Evolutionary conservation across 1,140 invertebrate species (phyloP).

Genomic region (Drosophila santomea): DNA sequence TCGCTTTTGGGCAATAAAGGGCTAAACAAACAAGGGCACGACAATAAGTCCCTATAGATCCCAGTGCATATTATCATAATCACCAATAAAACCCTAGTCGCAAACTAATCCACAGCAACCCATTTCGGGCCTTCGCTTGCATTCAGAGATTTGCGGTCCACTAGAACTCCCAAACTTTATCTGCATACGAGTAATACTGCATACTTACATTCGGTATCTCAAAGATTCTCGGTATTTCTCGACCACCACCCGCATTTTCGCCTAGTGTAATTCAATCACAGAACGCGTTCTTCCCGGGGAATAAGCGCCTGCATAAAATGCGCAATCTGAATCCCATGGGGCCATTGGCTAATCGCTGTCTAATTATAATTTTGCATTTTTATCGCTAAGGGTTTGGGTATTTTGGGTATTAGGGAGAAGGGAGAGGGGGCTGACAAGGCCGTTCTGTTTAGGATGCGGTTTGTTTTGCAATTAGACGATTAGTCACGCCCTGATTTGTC

Average conservation of each 20-base stretch:
- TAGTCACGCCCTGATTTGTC: slow-evolving; percentile 78
- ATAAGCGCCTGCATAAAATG: slow-evolving; percentile 68
- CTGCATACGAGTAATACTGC: slow-evolving; percentile 27
- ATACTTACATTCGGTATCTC: slow-evolving; percentile 19
- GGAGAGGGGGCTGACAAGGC: slow-evolving; percentile 18
- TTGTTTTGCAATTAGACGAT: slow-evolving; percentile 71
- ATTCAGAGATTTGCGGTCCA: slow-evolving; percentile 7
- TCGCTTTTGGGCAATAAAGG: slow-evolving; percentile 48
- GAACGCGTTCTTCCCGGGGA: neutral
- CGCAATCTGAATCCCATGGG: slow-evolving; percentile 61
- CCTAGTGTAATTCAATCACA: slow-evolving; percentile 63
- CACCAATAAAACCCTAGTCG: slow-evolving; percentile 70
- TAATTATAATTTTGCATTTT: slow-evolving; percentile 78
- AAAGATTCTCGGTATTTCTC: slow-evolving; percentile 32
- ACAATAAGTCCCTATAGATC: slow-evolving; percentile 57
- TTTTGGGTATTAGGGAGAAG: neutral
- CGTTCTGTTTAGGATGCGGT: slow-evolving; percentile 46
- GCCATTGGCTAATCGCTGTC: slow-evolving; percentile 71
- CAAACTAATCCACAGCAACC: slow-evolving; percentile 23
- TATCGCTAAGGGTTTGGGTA: slow-evolving; percentile 31
- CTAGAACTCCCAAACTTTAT: slow-evolving; percentile 34
- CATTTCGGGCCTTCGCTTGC: slow-evolving; percentile 34
- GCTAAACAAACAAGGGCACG: slow-evolving; percentile 42
- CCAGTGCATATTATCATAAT: slow-evolving; percentile 71
- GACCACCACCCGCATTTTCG: slow-evolving; percentile 60